Evolutionary conservation across 2,113 vertebrate species (phyloP).

Genomic region (Gymnogyps californianus): DNA sequence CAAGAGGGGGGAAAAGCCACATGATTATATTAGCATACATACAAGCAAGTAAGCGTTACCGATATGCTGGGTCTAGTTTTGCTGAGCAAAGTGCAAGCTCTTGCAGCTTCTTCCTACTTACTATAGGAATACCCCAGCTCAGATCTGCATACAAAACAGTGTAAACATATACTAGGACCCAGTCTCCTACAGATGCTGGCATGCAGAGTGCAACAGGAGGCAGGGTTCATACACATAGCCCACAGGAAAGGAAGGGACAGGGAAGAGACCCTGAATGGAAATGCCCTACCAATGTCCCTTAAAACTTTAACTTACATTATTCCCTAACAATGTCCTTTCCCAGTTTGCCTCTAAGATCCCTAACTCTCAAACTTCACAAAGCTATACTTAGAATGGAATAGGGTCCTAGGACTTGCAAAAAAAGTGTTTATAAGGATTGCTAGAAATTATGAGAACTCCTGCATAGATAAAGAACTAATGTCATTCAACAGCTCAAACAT

Average conservation of each 20-base stretch:
- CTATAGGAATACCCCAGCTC: too few species aligned
- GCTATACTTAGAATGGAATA: not conserved
- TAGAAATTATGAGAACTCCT: not conserved
- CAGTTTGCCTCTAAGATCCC: not conserved
- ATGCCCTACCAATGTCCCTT: not conserved
- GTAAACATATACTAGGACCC: too few species aligned
- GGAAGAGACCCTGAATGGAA: too few species aligned
- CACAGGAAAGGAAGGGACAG: not conserved
- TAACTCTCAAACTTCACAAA: not conserved
- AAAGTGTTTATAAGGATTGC: not conserved
- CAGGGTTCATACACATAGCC: too few species aligned
- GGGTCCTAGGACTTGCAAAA: not conserved
- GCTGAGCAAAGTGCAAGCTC: too few species aligned
- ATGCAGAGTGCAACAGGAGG: too few species aligned
- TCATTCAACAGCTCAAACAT: not conserved
- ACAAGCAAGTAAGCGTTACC: too few species aligned
- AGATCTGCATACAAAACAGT: too few species aligned
- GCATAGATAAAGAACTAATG: not conserved
- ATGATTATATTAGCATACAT: too few species aligned
- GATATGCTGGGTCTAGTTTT: too few species aligned
- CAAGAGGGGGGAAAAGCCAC: not conserved
- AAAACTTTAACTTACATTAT: not conserved
- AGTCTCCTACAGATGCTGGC: too few species aligned
- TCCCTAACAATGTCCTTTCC: not conserved
- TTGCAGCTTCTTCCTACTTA: too few species aligned